Conservation (phyloP, 2,888 invertebrate genomes). For the Mycogona germanica region DNA sequence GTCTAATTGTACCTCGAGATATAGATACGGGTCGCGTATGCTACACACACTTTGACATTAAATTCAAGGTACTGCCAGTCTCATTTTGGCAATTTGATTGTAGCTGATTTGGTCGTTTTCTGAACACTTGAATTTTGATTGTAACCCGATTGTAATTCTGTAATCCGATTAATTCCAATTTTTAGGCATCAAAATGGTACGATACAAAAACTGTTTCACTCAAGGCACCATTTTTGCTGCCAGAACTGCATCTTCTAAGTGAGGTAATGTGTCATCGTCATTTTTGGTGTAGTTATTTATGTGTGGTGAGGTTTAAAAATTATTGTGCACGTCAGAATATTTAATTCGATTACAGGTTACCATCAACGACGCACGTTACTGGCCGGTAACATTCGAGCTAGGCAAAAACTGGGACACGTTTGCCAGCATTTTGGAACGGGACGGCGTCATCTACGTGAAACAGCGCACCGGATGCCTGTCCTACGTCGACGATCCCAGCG, state of each 20-base stretch:
- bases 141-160: too few relatives aligned
- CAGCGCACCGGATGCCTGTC: slow-evolving; percentile 80
- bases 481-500: slow-evolving; percentile 69
- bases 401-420: slow-evolving; percentile 45
- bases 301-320: neutral
- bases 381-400: slow-evolving; percentile 72
- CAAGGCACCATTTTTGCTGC: slow-evolving; percentile 73
- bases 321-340: too few relatives aligned
- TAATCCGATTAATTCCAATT: neutral
- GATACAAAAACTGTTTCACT: slow-evolving; percentile 38
- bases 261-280: slow-evolving; percentile 52
- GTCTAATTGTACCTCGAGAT: slow-evolving; percentile 76
- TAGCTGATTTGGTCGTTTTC: neutral
- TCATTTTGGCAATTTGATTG: too few relatives aligned
- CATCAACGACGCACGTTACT: slow-evolving; percentile 67
- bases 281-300: slow-evolving; percentile 1
- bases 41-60: slow-evolving; percentile 61
- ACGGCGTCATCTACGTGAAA: slow-evolving; percentile 56
- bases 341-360: slow-evolving; percentile 25
- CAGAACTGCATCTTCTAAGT: slow-evolving; percentile 58
- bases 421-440: slow-evolving; percentile 25
- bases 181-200: slow-evolving; percentile 22
- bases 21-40: slow-evolving; percentile 65
- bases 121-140: too few relatives aligned
- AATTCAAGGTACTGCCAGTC: slow-evolving; percentile 35